A percentile compares a stretch with the other conserved stretches of the same genome.
Conservation (phyloP, 2,797 vertebrate species). For the Myripristis jacobus region DNA sequence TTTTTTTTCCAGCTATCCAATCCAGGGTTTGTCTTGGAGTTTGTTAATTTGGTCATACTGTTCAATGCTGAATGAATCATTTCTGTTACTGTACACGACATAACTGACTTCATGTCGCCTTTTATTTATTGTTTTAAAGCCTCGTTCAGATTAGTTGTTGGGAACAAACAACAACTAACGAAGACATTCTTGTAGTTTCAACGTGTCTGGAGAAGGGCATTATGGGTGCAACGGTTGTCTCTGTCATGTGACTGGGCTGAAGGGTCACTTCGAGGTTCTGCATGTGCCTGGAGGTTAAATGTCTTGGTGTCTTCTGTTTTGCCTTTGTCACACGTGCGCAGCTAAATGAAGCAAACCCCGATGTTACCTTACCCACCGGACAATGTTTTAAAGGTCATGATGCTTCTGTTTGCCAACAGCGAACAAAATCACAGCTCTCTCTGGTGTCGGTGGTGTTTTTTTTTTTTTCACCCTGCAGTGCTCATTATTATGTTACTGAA, state of each 20-base stretch:
- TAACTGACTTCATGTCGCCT: too few species aligned
- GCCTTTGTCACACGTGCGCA: constrained; percentile 29
- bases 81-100: neutral
- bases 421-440: constrained; percentile 36
- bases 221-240: neutral
- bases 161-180: neutral
- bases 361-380: neutral
- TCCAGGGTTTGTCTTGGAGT: too few species aligned
- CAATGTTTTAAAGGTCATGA: neutral
- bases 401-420: constrained; percentile 30
- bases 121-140: neutral
- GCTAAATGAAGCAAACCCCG: neutral
- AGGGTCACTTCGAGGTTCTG: neutral
- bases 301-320: constrained; percentile 1
- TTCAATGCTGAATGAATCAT: too few species aligned
- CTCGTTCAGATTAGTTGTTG: neutral
- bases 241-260: neutral
- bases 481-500: constrained; percentile 38
- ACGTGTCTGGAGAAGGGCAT: neutral
- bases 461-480: constrained; percentile 31
- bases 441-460: neutral
- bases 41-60: too few species aligned
- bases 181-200: neutral
- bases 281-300: constrained; percentile 39
- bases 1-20: neutral